Conservation (phyloP, 2,797 vertebrate species). For the Pseudochaenichthys georgianus region DNA sequence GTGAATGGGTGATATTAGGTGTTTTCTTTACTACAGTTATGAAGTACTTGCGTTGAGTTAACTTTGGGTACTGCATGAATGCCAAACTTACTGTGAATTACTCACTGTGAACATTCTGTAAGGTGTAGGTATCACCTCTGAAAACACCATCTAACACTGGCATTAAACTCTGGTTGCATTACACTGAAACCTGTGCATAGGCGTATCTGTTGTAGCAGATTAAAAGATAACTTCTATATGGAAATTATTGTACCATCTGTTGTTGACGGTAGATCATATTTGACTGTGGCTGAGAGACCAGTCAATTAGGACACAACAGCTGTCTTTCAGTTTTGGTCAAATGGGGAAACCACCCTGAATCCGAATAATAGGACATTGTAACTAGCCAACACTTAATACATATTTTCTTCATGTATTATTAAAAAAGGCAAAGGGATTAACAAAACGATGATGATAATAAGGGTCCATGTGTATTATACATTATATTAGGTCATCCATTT, state of each 20-base stretch:
- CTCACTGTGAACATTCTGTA: neutral
- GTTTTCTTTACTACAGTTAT: conserved; percentile 1
- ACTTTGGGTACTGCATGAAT: conserved; percentile 19
- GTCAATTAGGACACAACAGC: conserved; percentile 45
- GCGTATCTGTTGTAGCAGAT: conserved; percentile 13
- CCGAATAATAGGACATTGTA: neutral
- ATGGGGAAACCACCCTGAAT: conserved; percentile 23
- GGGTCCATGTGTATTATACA: neutral
- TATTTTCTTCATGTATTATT: neutral
- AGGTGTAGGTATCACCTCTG: conserved; percentile 4
- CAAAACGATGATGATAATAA: neutral
- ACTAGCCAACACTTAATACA: neutral
- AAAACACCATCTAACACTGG: conserved; percentile 34
- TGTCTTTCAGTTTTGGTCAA: conserved; percentile 71
- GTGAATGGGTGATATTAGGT: neutral
- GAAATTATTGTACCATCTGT: conserved; percentile 59
- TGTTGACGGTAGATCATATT: conserved; percentile 47
- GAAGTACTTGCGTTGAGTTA: neutral
- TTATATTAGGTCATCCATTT: neutral
- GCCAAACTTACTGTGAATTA: neutral
- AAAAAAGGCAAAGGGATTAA: neutral
- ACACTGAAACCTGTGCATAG: neutral
- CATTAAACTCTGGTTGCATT: neutral
- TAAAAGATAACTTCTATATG: conserved; percentile 11
- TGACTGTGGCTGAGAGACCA: conserved; percentile 49